phyloP scores from a whole-genome alignment of 2,113 vertebrate genomes.

The Junco hyemalis region DNA sequence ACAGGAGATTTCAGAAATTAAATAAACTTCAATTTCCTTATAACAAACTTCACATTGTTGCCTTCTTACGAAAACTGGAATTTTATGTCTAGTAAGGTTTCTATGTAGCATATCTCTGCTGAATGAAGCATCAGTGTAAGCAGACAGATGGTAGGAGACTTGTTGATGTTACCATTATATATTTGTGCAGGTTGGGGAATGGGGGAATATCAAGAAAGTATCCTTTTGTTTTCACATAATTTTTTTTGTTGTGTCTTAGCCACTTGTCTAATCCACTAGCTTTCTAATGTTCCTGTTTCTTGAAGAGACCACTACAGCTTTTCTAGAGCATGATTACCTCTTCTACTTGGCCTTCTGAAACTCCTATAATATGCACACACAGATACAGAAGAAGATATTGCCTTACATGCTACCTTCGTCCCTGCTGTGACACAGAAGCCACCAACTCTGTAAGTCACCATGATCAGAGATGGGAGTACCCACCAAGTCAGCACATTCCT shows the following conservation, averaged over 20 bases:
- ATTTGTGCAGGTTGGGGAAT: not conserved
- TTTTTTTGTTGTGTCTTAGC: not conserved
- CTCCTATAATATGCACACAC: not conserved
- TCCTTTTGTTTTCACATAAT: not conserved
- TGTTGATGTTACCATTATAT: not conserved
- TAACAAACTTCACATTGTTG: constrained; percentile 66
- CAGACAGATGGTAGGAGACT: constrained; percentile 34
- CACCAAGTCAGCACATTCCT: not conserved
- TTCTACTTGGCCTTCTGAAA: not conserved
- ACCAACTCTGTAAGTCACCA: not conserved
- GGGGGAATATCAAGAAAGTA: not conserved
- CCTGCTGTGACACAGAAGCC: not conserved
- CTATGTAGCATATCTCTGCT: constrained; percentile 53
- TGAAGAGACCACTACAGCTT: not conserved
- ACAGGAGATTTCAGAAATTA: constrained; percentile 43
- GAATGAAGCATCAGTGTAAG: constrained; percentile 52
- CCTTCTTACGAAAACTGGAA: constrained; percentile 49
- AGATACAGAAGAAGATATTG: not conserved
- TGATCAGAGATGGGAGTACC: not conserved
- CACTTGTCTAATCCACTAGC: not conserved
- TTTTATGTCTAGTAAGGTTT: constrained; percentile 43
- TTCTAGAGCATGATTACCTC: not conserved
- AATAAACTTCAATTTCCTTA: constrained; percentile 69
- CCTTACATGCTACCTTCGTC: not conserved
- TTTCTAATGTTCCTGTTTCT: not conserved